Evolutionary conservation across 1,140 invertebrate genomes (phyloP).

Genomic region (Hylaeus volcanicus): DNA sequence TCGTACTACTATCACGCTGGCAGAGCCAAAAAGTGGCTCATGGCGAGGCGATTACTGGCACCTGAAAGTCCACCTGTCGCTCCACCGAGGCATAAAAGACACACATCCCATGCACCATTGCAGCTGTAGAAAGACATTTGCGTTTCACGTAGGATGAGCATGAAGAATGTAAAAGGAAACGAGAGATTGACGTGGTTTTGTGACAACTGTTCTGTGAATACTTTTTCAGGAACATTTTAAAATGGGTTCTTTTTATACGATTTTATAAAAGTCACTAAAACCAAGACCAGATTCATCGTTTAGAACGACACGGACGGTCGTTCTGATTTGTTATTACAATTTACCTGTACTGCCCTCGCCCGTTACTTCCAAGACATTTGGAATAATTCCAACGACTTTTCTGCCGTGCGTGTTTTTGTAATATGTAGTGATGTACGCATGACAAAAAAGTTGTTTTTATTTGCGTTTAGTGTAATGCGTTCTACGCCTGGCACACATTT

Average conservation of each 20-base stretch:
- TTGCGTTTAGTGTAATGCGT: conserved; percentile 25
- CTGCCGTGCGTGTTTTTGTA: background rate
- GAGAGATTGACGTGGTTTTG: background rate
- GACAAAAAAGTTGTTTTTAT: background rate
- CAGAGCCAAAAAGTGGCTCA: conserved; percentile 78
- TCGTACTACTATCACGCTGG: conserved; percentile 79
- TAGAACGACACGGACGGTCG: background rate
- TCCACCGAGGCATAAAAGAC: conserved; percentile 79
- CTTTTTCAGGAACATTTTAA: background rate
- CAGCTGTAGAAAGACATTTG: conserved; percentile 62
- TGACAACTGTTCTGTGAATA: background rate
- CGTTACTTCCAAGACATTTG: background rate
- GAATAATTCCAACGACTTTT: background rate
- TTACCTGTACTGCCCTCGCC: background rate
- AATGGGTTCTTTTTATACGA: background rate
- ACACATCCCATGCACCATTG: conserved; percentile 66
- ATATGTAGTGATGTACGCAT: conserved; percentile 10
- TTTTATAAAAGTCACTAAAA: background rate
- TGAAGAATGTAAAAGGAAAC: too few species aligned
- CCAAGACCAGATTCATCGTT: background rate
- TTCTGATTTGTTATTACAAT: conserved; percentile 15
- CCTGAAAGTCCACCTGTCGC: conserved; percentile 75
- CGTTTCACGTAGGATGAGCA: conserved; percentile 11
- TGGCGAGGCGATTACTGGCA: conserved; percentile 69
- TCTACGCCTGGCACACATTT: conserved; percentile 32